Base-by-base conservation (phyloP, 2,888 invertebrate genomes). In the Gastracanthus pulcherrimus region DNA sequence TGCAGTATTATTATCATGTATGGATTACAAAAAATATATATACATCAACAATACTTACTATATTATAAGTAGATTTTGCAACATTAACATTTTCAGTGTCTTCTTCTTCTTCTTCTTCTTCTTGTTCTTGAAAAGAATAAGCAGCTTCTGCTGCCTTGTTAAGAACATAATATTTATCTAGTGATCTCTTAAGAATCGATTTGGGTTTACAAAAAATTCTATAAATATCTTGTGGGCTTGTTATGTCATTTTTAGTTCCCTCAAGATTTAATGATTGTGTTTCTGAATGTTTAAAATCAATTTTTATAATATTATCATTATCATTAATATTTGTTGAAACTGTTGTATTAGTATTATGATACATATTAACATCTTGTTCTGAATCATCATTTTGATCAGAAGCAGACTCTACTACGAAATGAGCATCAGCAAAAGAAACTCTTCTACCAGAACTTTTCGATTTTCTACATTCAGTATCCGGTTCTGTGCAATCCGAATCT, bases 121-220 rank as follows among this genome's bases (percentile, higher is more conserved):
- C 62, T 78, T 55, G 67, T 58, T 77, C 80, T 23, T 74, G 36
- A 4, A 79, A 60, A 58, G 66, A 41, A 13, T 58, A n/a, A n/a
- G n/a, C 55, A 11, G 23, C 26, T 23, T 19, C 23, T 3, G 55
- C 26, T 55, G 26, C 55, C 23, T 23, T 23, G 26, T 55, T 55
- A 55, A 2, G 26, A 19, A 31, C 26, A 34, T 72, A 62, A 75
- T 88, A 29, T 13, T 13, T 85, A 62, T 87, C 86, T 0, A 85
- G 78, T 11, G 88, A 86, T 81, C 86, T 86, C 80, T 91, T 91
- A 16, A 91, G 86, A 72, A 91, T 91, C 16, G 91, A 90, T 69
- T 89, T 91, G 5, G 89, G 89, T 51, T 85, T 86, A 0, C 81
- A 83, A 67, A 88, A 87, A 45, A 87, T 78, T 74, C 84, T 86